Evolutionary conservation across 2,113 vertebrate species (phyloP).

Genomic region (Brachionichthys hirsutus): DNA sequence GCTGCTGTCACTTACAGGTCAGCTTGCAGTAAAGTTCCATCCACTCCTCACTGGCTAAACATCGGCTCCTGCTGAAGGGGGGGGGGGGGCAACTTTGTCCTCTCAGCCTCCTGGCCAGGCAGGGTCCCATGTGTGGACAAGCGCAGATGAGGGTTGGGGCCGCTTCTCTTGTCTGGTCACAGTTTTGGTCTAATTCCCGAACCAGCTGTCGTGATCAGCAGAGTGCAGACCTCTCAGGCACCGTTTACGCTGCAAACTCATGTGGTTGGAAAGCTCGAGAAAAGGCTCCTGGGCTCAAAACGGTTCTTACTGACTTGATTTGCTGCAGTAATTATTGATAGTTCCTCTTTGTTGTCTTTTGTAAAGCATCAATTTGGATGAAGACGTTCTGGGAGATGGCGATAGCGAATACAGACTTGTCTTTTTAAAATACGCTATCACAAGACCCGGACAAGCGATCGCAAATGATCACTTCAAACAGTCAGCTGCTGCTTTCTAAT

Average conservation of each 20-base stretch:
- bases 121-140: conserved; percentile 23
- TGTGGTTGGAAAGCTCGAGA: conserved; percentile 21
- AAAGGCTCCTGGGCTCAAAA: background rate
- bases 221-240: conserved; percentile 33
- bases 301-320: background rate
- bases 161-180: conserved; percentile 17
- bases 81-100: conserved; percentile 22
- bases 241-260: background rate
- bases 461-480: conserved; percentile 26
- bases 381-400: conserved; percentile 3
- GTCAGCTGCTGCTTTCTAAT: conserved; percentile 41
- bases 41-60: background rate
- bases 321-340: background rate
- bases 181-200: conserved; percentile 45
- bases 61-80: conserved; percentile 23
- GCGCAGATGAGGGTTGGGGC: conserved; percentile 34
- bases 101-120: background rate
- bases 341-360: conserved; percentile 4
- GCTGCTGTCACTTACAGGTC: conserved; percentile 5
- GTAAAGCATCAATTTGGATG: background rate
- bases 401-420: conserved; percentile 5
- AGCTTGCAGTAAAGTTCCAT: conserved; percentile 1
- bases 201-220: conserved; percentile 22
- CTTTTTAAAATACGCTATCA: conserved; percentile 36
- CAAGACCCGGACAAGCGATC: conserved; percentile 38